phyloP scores from a whole-genome alignment of 1,140 invertebrate genomes.

The Drosophila ohnishii region DNA sequence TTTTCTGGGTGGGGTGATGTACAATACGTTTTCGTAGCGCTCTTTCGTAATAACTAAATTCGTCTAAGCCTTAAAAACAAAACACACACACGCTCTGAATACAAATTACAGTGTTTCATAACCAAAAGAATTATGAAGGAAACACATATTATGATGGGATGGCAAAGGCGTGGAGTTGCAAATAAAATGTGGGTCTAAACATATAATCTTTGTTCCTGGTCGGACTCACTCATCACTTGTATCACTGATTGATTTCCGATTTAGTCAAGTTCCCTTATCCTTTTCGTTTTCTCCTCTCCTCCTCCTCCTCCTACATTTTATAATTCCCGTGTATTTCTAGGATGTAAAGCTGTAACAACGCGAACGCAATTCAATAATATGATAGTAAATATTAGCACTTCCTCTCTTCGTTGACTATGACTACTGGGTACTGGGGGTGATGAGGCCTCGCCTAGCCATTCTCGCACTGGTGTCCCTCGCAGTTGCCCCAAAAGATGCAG shows the following conservation, averaged over 20 bases:
- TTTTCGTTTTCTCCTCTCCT: not conserved
- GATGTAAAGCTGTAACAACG: constrained; percentile 54
- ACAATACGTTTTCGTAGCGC: constrained; percentile 58
- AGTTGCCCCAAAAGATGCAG: constrained; percentile 95
- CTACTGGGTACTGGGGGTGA: constrained; percentile 3
- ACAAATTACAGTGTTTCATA: constrained; percentile 22
- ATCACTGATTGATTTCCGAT: constrained; percentile 50
- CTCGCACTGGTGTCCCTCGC: constrained; percentile 89
- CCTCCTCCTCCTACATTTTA: not conserved
- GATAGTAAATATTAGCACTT: constrained; percentile 51
- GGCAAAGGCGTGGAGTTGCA: constrained; percentile 3
- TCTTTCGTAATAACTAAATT: constrained; percentile 41
- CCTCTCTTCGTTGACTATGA: constrained; percentile 42
- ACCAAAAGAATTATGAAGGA: constrained; percentile 26
- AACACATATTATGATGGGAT: not conserved
- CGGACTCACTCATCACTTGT: constrained; percentile 54
- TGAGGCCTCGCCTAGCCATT: constrained; percentile 83
- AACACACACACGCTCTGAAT: constrained; percentile 24
- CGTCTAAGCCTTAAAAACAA: constrained; percentile 47
- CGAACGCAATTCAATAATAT: constrained; percentile 45
- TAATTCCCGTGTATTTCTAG: constrained; percentile 21
- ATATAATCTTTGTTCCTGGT: constrained; percentile 38
- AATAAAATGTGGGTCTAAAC: constrained; percentile 33
- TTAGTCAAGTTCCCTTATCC: constrained; percentile 37
- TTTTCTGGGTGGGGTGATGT: constrained; percentile 47